Evolutionary conservation across 2,888 invertebrate genomes (phyloP), one percentile per base, ranked within the genome.

Genomic region (Omphaloscelis lunosa): DNA sequence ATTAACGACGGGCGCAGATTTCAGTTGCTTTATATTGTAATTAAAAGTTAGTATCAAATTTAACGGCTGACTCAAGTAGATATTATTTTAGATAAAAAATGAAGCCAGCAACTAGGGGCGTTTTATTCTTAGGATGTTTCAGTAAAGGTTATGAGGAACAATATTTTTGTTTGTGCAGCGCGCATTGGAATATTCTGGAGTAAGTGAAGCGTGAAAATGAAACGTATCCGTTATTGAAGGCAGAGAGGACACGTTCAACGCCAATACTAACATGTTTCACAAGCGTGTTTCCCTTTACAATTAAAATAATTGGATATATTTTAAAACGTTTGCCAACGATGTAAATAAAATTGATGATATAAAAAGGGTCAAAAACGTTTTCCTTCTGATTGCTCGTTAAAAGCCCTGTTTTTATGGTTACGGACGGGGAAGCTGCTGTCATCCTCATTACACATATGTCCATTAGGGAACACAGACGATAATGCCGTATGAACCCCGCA

Each of bases 21-120:
- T 82, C 53, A 74, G 79, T 79, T 74, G 83, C 82, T 89, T 88
- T 83, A 88, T 87, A 89, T 88, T 87, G 85, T 87, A 89, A 89
- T 89, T 89, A 89, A 90, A 88, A 86, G 75, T 83, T 81, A 63
- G 69, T 79, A 82, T 77, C 62, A 70, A 82, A 76, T 88, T 76
- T 74, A 84, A 81, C 29, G 53, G 41, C 34, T 70, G 68, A 62
- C 53, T 62, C 61, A 65, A 80, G 70, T 74, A 62, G 29, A 27
- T 86, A 62, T 53, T 76, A 34, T 71, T 34, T 59, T 15, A 72
- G 12, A 77, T 45, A 29, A 34, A 67, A 62, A 75, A 67, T 61
- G 65, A 15, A 45, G 51, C 12, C 12, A 34, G 48, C 27, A 29
- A 45, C 62, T 29, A 59, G 12, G 20, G n/a, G 39, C 12, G 39